Percentiles rank a stretch among this genome's conserved stretches.
phyloP scores from a whole-genome alignment of 2,113 vertebrate species.

The Turnix velox region DNA sequence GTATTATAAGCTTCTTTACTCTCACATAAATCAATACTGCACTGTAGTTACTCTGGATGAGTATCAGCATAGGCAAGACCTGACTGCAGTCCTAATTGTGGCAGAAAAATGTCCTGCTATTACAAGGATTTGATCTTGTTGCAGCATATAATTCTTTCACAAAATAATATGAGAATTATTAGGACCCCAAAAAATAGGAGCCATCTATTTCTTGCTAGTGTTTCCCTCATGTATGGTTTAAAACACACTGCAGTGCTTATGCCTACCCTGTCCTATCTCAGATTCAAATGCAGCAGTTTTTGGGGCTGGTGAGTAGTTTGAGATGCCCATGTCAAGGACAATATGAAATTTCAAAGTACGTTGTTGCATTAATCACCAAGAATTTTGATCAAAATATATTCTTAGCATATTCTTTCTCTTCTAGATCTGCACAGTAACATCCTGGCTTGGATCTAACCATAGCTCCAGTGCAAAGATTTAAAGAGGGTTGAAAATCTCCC shows the following conservation, averaged over 20 bases:
- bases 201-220: not conserved
- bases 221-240: not conserved
- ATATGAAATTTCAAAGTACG: not conserved
- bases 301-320: not conserved
- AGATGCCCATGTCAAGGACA: not conserved
- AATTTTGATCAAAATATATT: not conserved
- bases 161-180: not conserved
- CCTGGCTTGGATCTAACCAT: not conserved
- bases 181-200: not conserved
- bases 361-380: not conserved
- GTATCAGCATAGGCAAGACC: not conserved
- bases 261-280: not conserved
- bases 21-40: constrained; percentile 28
- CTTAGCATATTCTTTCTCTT: not conserved
- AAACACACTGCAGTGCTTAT: not conserved
- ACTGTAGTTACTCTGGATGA: constrained; percentile 12
- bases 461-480: not conserved
- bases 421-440: not conserved
- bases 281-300: not conserved
- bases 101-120: not conserved
- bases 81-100: not conserved
- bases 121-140: not conserved
- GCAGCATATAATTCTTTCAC: not conserved
- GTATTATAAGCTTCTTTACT: not conserved
- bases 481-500: not conserved